Base-by-base conservation (phyloP, 2,797 vertebrate species). In the Peromyscus melanophrys region DNA sequence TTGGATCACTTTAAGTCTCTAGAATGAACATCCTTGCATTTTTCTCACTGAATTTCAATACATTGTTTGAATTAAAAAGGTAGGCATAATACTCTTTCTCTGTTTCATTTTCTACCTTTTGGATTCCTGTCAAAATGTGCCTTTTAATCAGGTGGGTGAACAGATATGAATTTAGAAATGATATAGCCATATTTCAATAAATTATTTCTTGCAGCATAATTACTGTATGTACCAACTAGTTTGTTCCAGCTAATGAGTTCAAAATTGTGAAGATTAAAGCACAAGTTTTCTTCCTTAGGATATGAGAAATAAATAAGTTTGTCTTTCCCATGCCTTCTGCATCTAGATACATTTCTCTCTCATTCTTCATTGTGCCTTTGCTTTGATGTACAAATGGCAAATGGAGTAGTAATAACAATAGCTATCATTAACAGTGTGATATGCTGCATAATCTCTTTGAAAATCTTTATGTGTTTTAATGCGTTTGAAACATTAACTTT, bases 91-190 rank as follows among this genome's bases (percentile, higher is more conserved):
- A 43, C 46, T 40, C n/a, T 92, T 86, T 27, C 40, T 69, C 4
- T 40, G 46, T 13, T 43, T 14, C 0, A 61, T 88, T 92, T 77
- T 77, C 43, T 77, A 61, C 40, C 71, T 78, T 80, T 86, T 80
- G 29, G 76, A 7, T 61, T 85, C 92, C 78, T 94, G 17, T 93
- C 23, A 95, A 96, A 95, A 95, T 83, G 49, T 83, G 0, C 31
- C 69, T 96, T 94, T 95, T 93, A 83, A 89, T 94, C 34, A 84
- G 57, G 25, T 67, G 27, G 88, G 29, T 52, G 57, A 67, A 89
- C 13, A 95, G 46, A 46, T 76, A 67, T 27, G 16, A 96, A 61
- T 90, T 94, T 77, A 87, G 65, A 92, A 96, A 90, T 81, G 29
- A 40, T 29, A 84, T 13, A 52, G n/a, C 14, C 21, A 89, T 92